Percentiles rank a stretch among this genome's conserved stretches.
These are phyloP conservation scores for Platypus cylindrus DNA, from an alignment of 2,888 invertebrate species.

Conservation along the genomic window DNA sequence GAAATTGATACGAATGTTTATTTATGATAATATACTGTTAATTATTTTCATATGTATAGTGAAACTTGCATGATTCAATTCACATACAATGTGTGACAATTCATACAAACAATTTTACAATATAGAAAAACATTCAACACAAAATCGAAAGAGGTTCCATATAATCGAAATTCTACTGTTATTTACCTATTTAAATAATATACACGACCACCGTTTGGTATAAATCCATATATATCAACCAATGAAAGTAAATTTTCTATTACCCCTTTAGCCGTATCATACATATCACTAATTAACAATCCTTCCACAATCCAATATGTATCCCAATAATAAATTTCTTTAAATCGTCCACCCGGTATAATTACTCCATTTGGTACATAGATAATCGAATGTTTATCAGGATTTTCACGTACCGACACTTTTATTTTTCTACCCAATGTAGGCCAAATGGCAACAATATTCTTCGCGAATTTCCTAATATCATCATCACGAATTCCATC, in stretches of 20 bases:
- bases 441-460: slow-evolving; percentile 49
- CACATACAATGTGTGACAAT: too few relatives aligned
- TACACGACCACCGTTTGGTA: slow-evolving; percentile 42
- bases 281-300: slow-evolving; percentile 65
- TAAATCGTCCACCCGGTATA: slow-evolving; percentile 57
- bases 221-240: slow-evolving; percentile 47
- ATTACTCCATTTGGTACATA: slow-evolving; percentile 45
- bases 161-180: too few relatives aligned
- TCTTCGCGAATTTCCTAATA: slow-evolving; percentile 44
- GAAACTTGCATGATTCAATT: too few relatives aligned
- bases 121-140: too few relatives aligned
- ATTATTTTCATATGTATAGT: too few relatives aligned
- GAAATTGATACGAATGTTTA: too few relatives aligned
- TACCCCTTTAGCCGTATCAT: slow-evolving; percentile 58
- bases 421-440: slow-evolving; percentile 47
- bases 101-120: too few relatives aligned
- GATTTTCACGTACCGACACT: slow-evolving; percentile 39
- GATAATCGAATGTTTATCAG: slow-evolving; percentile 28
- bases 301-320: slow-evolving; percentile 78
- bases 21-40: too few relatives aligned
- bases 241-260: slow-evolving; percentile 60
- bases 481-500: slow-evolving; percentile 47
- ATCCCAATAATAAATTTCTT: slow-evolving; percentile 75
- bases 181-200: slow-evolving; percentile 54
- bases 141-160: too few relatives aligned